Percentiles rank a stretch among this genome's conserved stretches.
Conservation (phyloP, 2,113 vertebrate species). For the Corythoichthys intestinalis region DNA sequence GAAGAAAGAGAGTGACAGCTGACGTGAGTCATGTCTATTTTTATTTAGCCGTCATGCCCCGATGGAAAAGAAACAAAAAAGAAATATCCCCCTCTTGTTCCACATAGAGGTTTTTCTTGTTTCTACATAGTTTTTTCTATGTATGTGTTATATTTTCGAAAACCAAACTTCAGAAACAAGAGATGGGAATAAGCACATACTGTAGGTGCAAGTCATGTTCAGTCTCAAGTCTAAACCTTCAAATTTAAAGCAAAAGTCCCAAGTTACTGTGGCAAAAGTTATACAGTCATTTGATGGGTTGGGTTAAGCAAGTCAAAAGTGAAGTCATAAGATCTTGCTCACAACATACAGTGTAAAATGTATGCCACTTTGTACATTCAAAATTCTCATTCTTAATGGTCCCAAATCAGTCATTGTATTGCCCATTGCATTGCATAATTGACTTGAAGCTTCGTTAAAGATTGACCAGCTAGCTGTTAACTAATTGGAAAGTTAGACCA, state of each 20-base stretch:
- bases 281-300: no score
- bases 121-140: not conserved
- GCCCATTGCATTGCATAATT: not conserved
- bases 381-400: not conserved
- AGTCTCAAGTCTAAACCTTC: not conserved
- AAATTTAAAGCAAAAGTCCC: no score
- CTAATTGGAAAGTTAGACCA: no score
- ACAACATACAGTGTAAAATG: no score
- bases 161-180: not conserved
- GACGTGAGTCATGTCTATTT: constrained; percentile 67
- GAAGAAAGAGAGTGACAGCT: constrained; percentile 58
- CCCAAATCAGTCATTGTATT: not conserved
- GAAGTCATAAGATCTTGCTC: no score
- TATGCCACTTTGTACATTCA: not conserved
- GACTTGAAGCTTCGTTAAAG: not conserved
- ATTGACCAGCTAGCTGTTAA: no score
- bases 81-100: constrained; percentile 38
- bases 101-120: constrained; percentile 20
- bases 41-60: constrained; percentile 55
- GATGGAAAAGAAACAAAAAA: constrained; percentile 46
- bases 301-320: no score
- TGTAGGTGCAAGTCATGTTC: not conserved
- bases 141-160: not conserved
- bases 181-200: not conserved
- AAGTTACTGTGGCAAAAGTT: no score